Base-by-base conservation (phyloP, 23 tunicate species). In the Styela plicata region DNA sequence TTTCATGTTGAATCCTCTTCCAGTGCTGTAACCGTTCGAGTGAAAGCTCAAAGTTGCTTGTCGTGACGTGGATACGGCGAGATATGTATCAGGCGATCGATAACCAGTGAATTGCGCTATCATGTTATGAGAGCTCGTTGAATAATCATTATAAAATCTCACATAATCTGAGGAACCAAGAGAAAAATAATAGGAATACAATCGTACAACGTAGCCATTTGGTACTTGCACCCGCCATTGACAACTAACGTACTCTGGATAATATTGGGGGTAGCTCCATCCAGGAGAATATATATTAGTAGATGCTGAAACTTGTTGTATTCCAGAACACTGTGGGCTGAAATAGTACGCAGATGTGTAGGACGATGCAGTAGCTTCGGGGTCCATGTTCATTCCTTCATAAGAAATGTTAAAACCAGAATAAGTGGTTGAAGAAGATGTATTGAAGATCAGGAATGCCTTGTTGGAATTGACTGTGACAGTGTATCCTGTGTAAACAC, bases 251-350 rank as follows among this genome's bases (percentile, higher is more conserved):
- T 66, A 5, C 16, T 25, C 17, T 7, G 71, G 71, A 17, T 66
- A 66, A 5, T 17, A 66, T 28, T 28, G 31, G 5, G 71, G 71
- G 31, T 10, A 66, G 16, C 7, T 5, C 16, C 16, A 66, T 66
- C 71, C 71, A 10, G 71, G 35, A 34, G 35, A 28, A 17, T 71
- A 71, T 28, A 27, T 34, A 29, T n/a, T 29, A 17, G 20, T 17
- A 34, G 3, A 3, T 3, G 32, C 16, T 3, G 35, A 2, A 3
- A 32, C 7, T 34, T 71, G 29, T 32, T 30, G 24, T 3, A 5
- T 71, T 27, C 77, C 77, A 71, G 32, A 3, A 17, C 77, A 71
- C 29, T 71, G 77, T 5, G 77, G 77, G 29, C 57, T 44, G 13
- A 44, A 44, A 44, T 44, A 44, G n/a, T n/a, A n/a, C n/a, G n/a